These are phyloP conservation scores for Strigamia maritima DNA, from an alignment of 2,888 invertebrate genomes.

Conservation along the genomic window DNA sequence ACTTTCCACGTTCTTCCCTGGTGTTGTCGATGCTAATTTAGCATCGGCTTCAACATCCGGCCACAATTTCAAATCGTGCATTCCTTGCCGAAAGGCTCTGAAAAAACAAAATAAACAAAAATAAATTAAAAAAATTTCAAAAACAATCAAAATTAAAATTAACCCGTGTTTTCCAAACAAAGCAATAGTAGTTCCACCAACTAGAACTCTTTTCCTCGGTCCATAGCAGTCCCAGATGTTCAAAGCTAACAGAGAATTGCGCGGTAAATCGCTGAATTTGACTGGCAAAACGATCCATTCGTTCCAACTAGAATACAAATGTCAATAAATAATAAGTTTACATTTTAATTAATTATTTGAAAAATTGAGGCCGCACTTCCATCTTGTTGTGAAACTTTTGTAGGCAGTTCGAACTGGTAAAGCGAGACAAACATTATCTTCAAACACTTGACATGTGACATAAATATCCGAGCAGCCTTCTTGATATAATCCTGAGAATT, in stretches of 20 bases:
- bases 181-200: slow-evolving; percentile 89
- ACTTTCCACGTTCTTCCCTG: slow-evolving; percentile 72
- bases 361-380: slow-evolving; percentile 70
- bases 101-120: neutral
- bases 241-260: slow-evolving; percentile 78
- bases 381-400: slow-evolving; percentile 85
- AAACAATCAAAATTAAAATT: neutral
- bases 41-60: slow-evolving; percentile 78
- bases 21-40: slow-evolving; percentile 67
- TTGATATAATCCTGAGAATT: slow-evolving; percentile 83
- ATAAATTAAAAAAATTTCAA: neutral
- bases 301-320: slow-evolving; percentile 74
- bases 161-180: slow-evolving; percentile 90
- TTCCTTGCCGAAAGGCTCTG: slow-evolving; percentile 58
- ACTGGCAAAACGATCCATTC: slow-evolving; percentile 92
- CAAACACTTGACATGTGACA: slow-evolving; percentile 71
- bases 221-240: slow-evolving; percentile 90
- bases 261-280: slow-evolving; percentile 83
- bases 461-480: slow-evolving; percentile 81
- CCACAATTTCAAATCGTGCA: slow-evolving; percentile 89
- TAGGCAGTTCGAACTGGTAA: slow-evolving; percentile 85
- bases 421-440: slow-evolving; percentile 73
- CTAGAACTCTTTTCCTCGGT: slow-evolving; percentile 73
- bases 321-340: neutral
- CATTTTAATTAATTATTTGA: neutral